Evolutionary conservation across 2,113 vertebrate genomes (phyloP).

Genomic region (Nettapus auritus): DNA sequence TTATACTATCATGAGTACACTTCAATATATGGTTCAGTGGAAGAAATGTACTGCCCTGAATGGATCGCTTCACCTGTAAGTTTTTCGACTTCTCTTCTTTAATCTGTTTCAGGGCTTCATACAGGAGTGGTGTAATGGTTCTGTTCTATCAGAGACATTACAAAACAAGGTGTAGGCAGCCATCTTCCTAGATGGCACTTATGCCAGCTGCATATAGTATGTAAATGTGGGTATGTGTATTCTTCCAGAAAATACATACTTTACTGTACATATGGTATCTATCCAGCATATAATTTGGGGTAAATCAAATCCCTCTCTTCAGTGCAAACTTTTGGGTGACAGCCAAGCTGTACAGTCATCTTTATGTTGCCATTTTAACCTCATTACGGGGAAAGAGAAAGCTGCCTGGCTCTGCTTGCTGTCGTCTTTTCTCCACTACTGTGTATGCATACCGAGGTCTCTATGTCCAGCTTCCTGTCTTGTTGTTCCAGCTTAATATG

Average conservation of each 20-base stretch:
- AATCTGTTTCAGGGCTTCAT: not conserved
- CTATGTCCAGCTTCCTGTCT: not conserved
- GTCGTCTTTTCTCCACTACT: not conserved
- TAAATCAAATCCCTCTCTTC: constrained; percentile 30
- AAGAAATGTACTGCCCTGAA: not conserved
- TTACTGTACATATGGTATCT: not conserved
- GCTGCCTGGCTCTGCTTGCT: not conserved
- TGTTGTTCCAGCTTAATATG: not conserved
- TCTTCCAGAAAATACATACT: not conserved
- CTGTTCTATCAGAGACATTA: not conserved
- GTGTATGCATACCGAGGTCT: not conserved
- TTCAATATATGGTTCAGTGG: not conserved
- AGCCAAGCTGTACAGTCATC: not conserved
- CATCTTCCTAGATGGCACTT: not conserved
- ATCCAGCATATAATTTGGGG: not conserved
- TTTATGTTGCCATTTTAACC: constrained; percentile 13
- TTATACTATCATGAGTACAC: not conserved
- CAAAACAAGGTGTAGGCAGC: not conserved
- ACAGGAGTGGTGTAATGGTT: not conserved
- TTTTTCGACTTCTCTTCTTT: not conserved
- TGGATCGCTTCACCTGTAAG: not conserved
- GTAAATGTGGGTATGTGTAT: not conserved
- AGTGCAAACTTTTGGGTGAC: constrained; percentile 1
- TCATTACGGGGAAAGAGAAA: not conserved
- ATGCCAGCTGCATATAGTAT: not conserved